Conservation (phyloP, 2,888 invertebrate species). For the Helleia helle region DNA sequence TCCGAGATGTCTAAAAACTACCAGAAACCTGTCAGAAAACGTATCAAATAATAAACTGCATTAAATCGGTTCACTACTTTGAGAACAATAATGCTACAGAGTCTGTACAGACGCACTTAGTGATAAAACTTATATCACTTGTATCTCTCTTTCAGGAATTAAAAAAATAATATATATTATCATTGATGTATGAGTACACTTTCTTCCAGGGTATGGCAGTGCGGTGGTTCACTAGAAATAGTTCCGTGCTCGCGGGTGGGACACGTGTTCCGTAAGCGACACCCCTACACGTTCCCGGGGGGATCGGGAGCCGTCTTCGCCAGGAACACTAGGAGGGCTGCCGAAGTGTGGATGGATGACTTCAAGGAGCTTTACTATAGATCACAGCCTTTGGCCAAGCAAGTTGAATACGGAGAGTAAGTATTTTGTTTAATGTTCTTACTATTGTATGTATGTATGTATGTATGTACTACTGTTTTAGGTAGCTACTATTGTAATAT, state of each 20-base stretch:
- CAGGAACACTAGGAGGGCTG: conserved; percentile 94
- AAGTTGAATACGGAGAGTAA: conserved; percentile 92
- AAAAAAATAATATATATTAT: too few species aligned
- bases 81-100: too few species aligned
- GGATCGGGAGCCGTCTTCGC: conserved; percentile 98
- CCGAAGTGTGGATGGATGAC: conserved; percentile 99
- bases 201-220: conserved; percentile 91
- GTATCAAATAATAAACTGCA: too few species aligned
- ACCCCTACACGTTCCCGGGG: conserved; percentile 98
- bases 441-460: too few species aligned
- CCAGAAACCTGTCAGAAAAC: too few species aligned
- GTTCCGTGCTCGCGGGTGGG: conserved; percentile 98
- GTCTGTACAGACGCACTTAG: too few species aligned
- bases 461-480: too few species aligned
- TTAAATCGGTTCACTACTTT: too few species aligned
- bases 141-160: too few species aligned
- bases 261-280: conserved; percentile 95
- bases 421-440: conserved; percentile 46
- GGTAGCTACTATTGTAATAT: too few species aligned
- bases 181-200: background rate
- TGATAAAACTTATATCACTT: too few species aligned
- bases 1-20: too few species aligned
- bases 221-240: conserved; percentile 96
- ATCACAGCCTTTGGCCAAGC: conserved; percentile 91
- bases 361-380: conserved; percentile 97